Evolutionary conservation across 1,140 invertebrate species (phyloP).

Genomic region (Eriocheir sinensis): DNA sequence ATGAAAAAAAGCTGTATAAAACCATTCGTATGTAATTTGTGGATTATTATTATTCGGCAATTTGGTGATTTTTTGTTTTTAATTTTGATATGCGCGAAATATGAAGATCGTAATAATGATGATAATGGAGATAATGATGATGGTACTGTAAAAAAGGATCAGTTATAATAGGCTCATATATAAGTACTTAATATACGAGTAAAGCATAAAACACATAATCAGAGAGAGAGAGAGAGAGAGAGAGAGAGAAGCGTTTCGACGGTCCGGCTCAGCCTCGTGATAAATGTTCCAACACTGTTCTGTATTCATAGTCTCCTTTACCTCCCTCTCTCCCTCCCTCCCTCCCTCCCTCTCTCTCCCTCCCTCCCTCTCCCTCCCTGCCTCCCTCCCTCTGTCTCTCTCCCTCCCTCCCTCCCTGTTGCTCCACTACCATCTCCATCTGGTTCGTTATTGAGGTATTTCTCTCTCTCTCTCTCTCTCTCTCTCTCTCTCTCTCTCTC

Average conservation of each 20-base stretch:
- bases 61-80: no score
- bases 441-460: background rate
- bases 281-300: background rate
- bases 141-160: no score
- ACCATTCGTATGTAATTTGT: no score
- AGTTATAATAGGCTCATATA: no score
- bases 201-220: no score
- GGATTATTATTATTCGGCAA: no score
- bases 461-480: slow-evolving; percentile 47
- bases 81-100: no score
- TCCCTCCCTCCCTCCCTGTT: background rate
- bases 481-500: background rate
- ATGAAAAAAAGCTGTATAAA: no score
- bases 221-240: no score
- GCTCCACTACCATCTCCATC: background rate
- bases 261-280: background rate
- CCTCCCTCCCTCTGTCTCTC: background rate
- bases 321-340: background rate
- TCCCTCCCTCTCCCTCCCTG: background rate
- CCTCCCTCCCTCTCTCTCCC: background rate
- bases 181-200: no score
- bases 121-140: no score
- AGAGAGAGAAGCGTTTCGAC: background rate
- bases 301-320: slow-evolving; percentile 33
- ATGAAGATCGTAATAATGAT: no score